Evolutionary conservation across 2,888 invertebrate genomes (phyloP).

Genomic region (Helobdella robusta): DNA sequence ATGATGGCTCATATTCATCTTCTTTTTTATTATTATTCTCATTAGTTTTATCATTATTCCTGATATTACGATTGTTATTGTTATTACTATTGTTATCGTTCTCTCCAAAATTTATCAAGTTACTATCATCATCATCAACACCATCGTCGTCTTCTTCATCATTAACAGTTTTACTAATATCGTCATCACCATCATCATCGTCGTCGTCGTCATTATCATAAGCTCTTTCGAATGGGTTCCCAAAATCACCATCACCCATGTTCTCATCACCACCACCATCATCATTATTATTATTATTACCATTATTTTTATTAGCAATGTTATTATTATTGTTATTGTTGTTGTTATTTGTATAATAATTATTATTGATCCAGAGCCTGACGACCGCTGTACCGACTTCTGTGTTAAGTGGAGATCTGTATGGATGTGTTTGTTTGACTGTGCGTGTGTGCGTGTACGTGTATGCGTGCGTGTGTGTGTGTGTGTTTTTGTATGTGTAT

Average conservation of each 20-base stretch:
- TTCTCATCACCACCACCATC: not conserved
- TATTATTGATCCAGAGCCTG: not conserved
- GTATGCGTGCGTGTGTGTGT: not conserved
- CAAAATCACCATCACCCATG: not conserved
- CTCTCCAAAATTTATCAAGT: no score
- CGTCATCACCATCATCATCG: not conserved
- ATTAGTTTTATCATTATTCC: no score
- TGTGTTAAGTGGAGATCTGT: not conserved
- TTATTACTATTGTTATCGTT: no score
- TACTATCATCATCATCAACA: not conserved
- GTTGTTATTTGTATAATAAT: not conserved
- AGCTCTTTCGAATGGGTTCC: not conserved
- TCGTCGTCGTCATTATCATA: not conserved
- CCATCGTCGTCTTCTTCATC: not conserved
- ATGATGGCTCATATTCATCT: no score
- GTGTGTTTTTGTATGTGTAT: no score
- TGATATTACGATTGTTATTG: no score
- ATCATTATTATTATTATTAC: not conserved
- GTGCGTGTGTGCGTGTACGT: not conserved
- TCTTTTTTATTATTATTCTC: no score
- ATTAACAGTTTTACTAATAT: not conserved
- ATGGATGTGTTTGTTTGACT: no score
- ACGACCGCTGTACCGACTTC: not conserved
- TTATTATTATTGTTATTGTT: conserved; percentile 25
- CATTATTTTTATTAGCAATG: not conserved